A percentile compares a stretch with the other conserved stretches of the same genome.
Evolutionary conservation across 1,140 invertebrate genomes (phyloP).

Genomic region (Danaus melanippus): DNA sequence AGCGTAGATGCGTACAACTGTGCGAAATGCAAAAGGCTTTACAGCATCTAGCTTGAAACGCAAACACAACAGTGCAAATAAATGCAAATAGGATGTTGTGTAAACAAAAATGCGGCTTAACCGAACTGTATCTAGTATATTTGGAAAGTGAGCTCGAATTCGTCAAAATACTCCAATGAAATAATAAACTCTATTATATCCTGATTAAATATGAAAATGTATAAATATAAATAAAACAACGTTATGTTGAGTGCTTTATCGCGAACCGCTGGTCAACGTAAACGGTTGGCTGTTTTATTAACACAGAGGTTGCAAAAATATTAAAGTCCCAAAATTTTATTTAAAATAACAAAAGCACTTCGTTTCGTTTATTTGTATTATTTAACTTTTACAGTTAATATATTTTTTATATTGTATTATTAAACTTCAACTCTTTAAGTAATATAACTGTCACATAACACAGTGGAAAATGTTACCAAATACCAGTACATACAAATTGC

Average conservation of each 20-base stretch:
- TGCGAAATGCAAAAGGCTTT: conserved; percentile 35
- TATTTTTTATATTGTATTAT: too few relatives aligned
- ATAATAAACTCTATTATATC: conserved; percentile 24
- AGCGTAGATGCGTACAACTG: conserved; percentile 26
- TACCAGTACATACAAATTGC: too few relatives aligned
- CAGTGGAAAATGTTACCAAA: too few relatives aligned
- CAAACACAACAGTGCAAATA: conserved; percentile 31
- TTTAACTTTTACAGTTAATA: too few relatives aligned
- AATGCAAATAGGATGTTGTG: conserved; percentile 42
- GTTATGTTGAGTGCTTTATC: conserved; percentile 18
- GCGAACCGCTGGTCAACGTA: conserved; percentile 16
- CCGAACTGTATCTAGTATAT: conserved; percentile 22
- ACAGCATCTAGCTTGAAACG: conserved; percentile 22
- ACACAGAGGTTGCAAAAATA: conserved; percentile 14
- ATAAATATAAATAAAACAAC: conserved; percentile 9
- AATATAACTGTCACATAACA: too few relatives aligned
- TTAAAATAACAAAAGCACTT: too few relatives aligned
- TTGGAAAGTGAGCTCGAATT: conserved; percentile 11
- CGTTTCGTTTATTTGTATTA: too few relatives aligned
- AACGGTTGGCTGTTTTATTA: conserved; percentile 19
- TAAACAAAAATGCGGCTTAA: conserved; percentile 48
- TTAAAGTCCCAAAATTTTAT: conserved; percentile 3
- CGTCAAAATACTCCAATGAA: conserved; percentile 22
- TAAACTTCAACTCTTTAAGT: too few relatives aligned
- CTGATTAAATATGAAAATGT: conserved; percentile 25